These are phyloP conservation scores for Andrena trimmerana DNA, from an alignment of 2,888 invertebrate species.

Conservation along the genomic window DNA sequence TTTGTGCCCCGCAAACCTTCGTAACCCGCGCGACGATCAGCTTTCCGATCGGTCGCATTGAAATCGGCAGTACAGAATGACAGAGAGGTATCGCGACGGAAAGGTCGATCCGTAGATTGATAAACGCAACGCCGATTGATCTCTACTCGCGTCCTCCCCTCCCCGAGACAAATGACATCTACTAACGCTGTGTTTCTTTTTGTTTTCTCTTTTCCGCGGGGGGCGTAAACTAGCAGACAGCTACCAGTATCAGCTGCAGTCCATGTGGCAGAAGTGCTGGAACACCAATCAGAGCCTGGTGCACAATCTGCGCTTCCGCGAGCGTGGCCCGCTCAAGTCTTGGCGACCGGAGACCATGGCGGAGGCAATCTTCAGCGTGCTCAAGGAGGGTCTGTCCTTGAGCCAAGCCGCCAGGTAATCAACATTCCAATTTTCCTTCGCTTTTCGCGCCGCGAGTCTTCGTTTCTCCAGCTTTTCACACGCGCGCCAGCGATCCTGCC, in stretches of 20 bases:
- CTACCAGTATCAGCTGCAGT: slow-evolving; percentile 97
- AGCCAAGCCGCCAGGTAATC: slow-evolving; percentile 91
- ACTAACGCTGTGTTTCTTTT: slow-evolving; percentile 72
- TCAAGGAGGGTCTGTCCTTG: slow-evolving; percentile 95
- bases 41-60: slow-evolving; percentile 24
- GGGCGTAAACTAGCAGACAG: slow-evolving; percentile 91
- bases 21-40: slow-evolving; percentile 7
- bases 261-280: slow-evolving; percentile 98
- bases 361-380: slow-evolving; percentile 96
- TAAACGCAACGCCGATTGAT: not conserved
- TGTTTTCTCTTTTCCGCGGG: slow-evolving; percentile 79
- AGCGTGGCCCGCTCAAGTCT: slow-evolving; percentile 96
- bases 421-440: too few relatives aligned
- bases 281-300: slow-evolving; percentile 96
- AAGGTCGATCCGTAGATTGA: slow-evolving; percentile 5
- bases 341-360: slow-evolving; percentile 98
- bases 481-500: not conserved
- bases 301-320: slow-evolving; percentile 95
- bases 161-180: not conserved
- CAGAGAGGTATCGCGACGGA: not conserved
- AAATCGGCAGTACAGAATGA: not conserved
- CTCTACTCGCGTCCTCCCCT: not conserved
- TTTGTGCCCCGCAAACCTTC: slow-evolving; percentile 6
- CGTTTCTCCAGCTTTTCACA: not conserved
- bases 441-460: not conserved